These are phyloP conservation scores for Phymorhynchus buccinoides DNA, from an alignment of 1,140 invertebrate species.

Conservation along the genomic window DNA sequence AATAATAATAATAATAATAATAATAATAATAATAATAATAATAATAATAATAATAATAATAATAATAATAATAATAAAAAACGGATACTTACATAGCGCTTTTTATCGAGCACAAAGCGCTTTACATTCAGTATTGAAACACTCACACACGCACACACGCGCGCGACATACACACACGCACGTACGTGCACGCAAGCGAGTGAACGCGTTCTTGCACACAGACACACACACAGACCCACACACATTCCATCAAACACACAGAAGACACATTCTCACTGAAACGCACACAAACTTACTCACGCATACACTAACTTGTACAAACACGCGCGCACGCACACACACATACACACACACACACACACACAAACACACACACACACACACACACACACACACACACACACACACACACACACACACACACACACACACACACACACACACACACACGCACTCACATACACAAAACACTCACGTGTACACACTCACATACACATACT, in stretches of 20 bases:
- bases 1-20: too few relatives aligned
- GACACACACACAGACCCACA: background rate
- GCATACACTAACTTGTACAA: background rate
- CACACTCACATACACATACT: conserved; percentile 9
- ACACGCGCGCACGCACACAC: background rate
- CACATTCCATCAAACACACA: background rate
- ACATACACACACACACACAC: background rate
- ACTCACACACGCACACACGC: background rate
- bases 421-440: background rate
- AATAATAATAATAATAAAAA: too few relatives aligned
- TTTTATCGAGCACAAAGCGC: too few relatives aligned
- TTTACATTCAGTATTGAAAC: too few relatives aligned
- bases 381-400: background rate
- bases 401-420: background rate
- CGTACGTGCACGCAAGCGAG: background rate
- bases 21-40: too few relatives aligned
- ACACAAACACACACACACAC: background rate
- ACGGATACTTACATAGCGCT: too few relatives aligned
- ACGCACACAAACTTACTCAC: background rate
- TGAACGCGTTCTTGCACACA: background rate
- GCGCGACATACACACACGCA: background rate
- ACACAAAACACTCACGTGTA: background rate
- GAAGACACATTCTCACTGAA: too few relatives aligned
- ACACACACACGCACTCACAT: background rate
- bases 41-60: too few relatives aligned